phyloP scores from a whole-genome alignment of 2,113 vertebrate species.

The Cyanistes caeruleus region DNA sequence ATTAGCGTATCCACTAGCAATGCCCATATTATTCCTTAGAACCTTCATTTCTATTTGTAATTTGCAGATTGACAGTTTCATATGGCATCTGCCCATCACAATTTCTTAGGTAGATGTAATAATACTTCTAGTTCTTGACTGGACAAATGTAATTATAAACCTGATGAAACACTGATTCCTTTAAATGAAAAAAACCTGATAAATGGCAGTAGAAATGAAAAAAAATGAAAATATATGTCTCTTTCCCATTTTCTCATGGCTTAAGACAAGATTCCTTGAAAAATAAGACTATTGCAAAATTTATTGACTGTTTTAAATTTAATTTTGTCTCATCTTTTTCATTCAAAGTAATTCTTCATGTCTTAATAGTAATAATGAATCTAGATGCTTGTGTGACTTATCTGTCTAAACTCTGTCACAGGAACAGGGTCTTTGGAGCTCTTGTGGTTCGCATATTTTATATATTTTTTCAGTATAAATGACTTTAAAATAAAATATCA shows the following conservation, averaged over 20 bases:
- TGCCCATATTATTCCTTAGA: neutral
- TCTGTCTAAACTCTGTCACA: neutral
- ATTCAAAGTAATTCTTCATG: neutral
- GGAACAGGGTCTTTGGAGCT: neutral
- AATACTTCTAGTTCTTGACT: neutral
- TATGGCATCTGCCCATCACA: neutral
- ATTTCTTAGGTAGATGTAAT: neutral
- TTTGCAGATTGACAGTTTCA: neutral
- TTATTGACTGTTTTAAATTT: neutral
- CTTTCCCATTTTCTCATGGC: neutral
- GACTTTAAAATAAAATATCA: neutral
- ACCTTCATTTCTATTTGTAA: neutral
- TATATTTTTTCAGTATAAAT: neutral
- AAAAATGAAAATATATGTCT: neutral
- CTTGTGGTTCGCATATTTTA: neutral
- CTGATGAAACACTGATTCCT: neutral
- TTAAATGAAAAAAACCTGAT: neutral
- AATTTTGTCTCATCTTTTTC: neutral
- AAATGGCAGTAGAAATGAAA: neutral
- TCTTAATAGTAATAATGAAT: neutral
- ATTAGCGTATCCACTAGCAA: neutral
- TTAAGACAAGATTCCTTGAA: neutral
- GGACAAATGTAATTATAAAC: neutral
- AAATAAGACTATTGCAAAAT: neutral
- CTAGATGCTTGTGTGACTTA: neutral